phyloP scores from a whole-genome alignment of 1,140 invertebrate species.

The Macrobrachium rosenbergii region DNA sequence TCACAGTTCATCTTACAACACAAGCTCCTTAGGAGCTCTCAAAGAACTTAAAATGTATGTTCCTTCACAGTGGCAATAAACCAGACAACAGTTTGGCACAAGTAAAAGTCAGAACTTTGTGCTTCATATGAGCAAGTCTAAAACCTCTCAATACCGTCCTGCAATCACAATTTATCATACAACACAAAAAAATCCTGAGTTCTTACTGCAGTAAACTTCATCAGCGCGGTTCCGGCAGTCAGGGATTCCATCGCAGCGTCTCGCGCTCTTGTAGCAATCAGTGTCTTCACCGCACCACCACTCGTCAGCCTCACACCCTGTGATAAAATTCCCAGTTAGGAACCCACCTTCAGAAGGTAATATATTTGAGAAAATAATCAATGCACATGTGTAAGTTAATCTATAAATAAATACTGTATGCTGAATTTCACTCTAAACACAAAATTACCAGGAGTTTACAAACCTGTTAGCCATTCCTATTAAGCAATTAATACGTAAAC shows the following conservation, averaged over 20 bases:
- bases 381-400: no score
- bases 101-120: no score
- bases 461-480: no score
- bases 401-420: no score
- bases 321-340: not conserved
- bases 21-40: no score
- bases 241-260: slow-evolving; percentile 18
- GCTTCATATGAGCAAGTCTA: not conserved
- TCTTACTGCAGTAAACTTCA: slow-evolving; percentile 34
- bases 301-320: slow-evolving; percentile 37
- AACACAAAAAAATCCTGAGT: not conserved
- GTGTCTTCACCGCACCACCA: slow-evolving; percentile 40
- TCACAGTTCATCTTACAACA: not conserved
- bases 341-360: no score
- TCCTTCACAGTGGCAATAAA: no score
- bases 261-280: slow-evolving; percentile 28
- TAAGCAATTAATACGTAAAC: no score
- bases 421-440: not conserved
- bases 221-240: slow-evolving; percentile 29
- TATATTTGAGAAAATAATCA: no score
- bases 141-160: not conserved
- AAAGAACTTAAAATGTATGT: no score
- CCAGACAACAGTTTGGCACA: no score
- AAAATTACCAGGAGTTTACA: not conserved
- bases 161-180: not conserved